These are phyloP conservation scores for Mus spretus DNA, from an alignment of 2,797 vertebrate genomes.

Conservation along the genomic window DNA sequence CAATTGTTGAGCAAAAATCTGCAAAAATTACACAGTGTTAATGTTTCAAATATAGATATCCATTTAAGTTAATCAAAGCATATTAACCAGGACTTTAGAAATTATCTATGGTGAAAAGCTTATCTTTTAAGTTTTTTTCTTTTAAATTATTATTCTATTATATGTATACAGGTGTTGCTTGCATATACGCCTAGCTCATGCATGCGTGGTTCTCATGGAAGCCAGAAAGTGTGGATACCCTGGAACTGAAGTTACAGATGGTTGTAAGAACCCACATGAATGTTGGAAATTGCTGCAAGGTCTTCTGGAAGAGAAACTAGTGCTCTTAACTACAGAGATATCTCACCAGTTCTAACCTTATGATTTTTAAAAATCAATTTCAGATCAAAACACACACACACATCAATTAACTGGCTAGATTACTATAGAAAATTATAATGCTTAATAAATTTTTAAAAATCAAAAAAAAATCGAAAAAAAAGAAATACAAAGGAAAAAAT, in stretches of 20 bases:
- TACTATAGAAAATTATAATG: constrained; percentile 2
- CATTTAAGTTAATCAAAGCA: not conserved
- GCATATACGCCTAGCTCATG: too few species aligned
- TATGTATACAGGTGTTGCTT: not conserved
- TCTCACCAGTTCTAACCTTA: not conserved
- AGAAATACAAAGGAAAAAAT: not conserved
- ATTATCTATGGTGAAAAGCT: not conserved
- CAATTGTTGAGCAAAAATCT: not conserved
- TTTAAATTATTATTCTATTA: not conserved
- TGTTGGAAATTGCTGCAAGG: not conserved
- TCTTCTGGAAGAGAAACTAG: not conserved
- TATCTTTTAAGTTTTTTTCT: not conserved
- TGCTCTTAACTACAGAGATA: not conserved
- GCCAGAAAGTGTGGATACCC: not conserved
- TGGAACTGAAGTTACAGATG: not conserved
- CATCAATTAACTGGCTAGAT: not conserved
- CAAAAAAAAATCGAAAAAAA: too few species aligned
- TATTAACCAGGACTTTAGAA: not conserved
- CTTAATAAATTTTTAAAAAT: too few species aligned
- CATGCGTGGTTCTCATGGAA: not conserved
- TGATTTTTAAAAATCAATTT: not conserved
- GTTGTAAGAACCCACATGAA: not conserved
- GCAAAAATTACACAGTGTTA: not conserved
- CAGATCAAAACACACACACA: not conserved
- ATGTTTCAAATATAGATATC: not conserved